Base-by-base conservation (phyloP, 2,888 invertebrate genomes). In the Caenorhabditis afra region DNA sequence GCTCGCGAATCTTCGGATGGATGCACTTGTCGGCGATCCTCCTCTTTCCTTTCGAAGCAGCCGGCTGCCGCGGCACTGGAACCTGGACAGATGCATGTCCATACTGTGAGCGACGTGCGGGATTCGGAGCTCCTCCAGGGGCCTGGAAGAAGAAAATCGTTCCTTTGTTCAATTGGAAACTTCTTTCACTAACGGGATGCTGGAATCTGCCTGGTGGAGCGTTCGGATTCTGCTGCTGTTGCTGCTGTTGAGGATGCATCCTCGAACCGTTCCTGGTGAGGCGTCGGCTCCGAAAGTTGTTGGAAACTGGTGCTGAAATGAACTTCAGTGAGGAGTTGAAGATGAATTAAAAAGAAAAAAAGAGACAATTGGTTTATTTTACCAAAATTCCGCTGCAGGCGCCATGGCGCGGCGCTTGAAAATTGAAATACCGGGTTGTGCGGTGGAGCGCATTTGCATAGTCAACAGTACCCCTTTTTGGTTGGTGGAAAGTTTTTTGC, bases 1-100 rank as follows among this genome's bases (percentile, higher is more conserved):
- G 92, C 92, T 98, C 91, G 20, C 91, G 86, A 14, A 92, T 91
- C 62, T 87, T 84, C 3, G 87, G 83, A 23, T 85, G 77, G 23
- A 90, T 83, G 37, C 87, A 74, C 59, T 87, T 88, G 52, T 90
- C 90, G 11, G 87, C 88, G 62, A 87, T 85, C 52, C 83, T 65
- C 47, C 84, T 86, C 79, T 86, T 87, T 81, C 7, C 29, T 29
- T 86, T 87, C 53, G 73, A 66, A 12, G 66, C 64, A 14, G 52
- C 57, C 16, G 45, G 79, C 10, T 47, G 16, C 47, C 14, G 22
- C 7, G 47, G 35, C 12, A 47, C 75, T 20, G 66, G 55, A 14
- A n/a, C n/a, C n/a, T n/a, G n/a, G n/a, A n/a, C n/a, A n/a, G n/a
- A n/a, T n/a, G n/a, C n/a, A n/a, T n/a, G n/a, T n/a, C n/a, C n/a